Conservation (phyloP, 2,797 vertebrate species). For the Ctenochaetus hawaiiensis region DNA sequence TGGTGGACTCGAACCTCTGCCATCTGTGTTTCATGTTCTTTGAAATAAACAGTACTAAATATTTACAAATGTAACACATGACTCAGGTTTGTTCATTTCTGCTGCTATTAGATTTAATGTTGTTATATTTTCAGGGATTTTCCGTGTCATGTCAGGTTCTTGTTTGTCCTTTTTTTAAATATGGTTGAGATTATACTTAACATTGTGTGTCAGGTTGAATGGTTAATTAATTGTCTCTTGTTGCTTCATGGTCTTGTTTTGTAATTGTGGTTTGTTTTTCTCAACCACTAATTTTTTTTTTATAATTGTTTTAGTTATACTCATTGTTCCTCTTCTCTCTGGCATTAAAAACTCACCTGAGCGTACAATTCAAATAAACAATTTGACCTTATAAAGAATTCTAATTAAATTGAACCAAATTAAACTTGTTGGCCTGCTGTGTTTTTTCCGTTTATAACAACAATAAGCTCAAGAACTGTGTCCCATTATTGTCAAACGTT, state of each 20-base stretch:
- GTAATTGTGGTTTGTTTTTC: slow-evolving; percentile 3
- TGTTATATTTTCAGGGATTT: slow-evolving; percentile 20
- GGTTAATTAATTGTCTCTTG: neutral
- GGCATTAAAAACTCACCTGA: slow-evolving; percentile 34
- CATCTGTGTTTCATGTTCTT: slow-evolving; percentile 31
- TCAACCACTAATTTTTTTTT: slow-evolving; percentile 7
- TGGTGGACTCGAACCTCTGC: neutral
- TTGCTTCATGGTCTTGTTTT: neutral
- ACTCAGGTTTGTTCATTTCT: slow-evolving; percentile 30
- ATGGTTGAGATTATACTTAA: slow-evolving; percentile 30
- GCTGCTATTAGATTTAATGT: slow-evolving; percentile 20
- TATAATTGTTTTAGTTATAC: neutral
- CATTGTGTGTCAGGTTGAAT: slow-evolving; percentile 1
- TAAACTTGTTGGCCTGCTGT: neutral
- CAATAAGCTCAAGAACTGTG: slow-evolving; percentile 28
- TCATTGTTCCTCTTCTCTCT: slow-evolving; percentile 11
- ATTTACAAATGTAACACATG: slow-evolving; percentile 30
- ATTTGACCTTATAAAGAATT: slow-evolving; percentile 29
- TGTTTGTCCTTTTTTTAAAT: slow-evolving; percentile 17
- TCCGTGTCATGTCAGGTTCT: neutral
- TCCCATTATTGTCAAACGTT: slow-evolving; percentile 27
- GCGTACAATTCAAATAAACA: slow-evolving; percentile 13
- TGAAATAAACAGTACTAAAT: slow-evolving; percentile 33
- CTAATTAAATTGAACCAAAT: slow-evolving; percentile 23
- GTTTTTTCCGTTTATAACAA: slow-evolving; percentile 34